Base-by-base conservation (phyloP, 2,888 invertebrate genomes). In the Tachystola acroxantha region DNA sequence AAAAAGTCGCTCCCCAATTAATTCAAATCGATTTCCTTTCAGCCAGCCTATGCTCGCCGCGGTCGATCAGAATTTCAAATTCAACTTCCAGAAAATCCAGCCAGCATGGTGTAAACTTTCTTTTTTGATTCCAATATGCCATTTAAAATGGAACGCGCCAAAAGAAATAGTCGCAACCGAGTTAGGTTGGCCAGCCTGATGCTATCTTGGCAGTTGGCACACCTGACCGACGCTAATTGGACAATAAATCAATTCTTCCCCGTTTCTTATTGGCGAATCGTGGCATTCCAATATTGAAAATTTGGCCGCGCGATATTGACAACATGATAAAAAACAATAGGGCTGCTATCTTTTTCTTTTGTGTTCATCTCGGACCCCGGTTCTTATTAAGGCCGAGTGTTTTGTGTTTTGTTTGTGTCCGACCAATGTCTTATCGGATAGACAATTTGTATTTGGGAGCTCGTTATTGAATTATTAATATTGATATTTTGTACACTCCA, bases 221-320 rank as follows among this genome's bases (percentile, higher is more conserved):
- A 84, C 85, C 84, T 85, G 87, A 86, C 84, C 82, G 81, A 86
- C 85, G 80, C 85, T 86, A 87, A 87, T 87, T 87, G 87, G 85
- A 84, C 85, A 87, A 87, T 87, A 86, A 86, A 86, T 87, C 87
- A 87, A 87, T 86, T 85, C 85, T 84, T 79, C 74, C 76, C 75
- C 76, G 82, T 80, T 85, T 86, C 84, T 86, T 86, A 85, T 86
- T 86, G 85, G 85, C 79, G 84, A 76, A 84, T 84, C 81, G 79
- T 75, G 76, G 82, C 85, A 82, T 86, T 86, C 85, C 85, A 84
- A 86, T 86, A 85, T 86, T 79, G 84, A 84, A 86, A 85, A 86
- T 86, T 86, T 85, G 85, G 85, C 84, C 84, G 84, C 80, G 78
- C 76, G 82, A 85, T 85, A 84, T 85, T 86, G 85, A 85, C 85